Evolutionary conservation across 2,888 invertebrate genomes (phyloP).

Genomic region (Cantharis nigra): DNA sequence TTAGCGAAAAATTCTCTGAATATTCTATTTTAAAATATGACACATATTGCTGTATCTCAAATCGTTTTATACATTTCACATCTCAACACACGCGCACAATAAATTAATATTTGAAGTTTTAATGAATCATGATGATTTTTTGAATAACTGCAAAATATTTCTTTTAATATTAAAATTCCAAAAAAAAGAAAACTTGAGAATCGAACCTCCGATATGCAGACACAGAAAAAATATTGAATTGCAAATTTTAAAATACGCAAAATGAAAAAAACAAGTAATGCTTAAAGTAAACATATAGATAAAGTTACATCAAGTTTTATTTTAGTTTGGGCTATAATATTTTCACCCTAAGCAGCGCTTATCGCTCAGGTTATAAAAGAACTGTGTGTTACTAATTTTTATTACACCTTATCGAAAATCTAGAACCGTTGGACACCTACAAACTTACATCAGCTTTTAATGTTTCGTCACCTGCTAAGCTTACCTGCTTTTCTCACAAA

Average conservation of each 20-base stretch:
- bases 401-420: constrained; percentile 34
- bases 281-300: neutral
- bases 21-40: neutral
- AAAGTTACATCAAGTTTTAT: neutral
- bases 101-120: neutral
- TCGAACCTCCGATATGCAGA: neutral
- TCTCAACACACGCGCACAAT: neutral
- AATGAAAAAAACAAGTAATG: neutral
- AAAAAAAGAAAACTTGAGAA: neutral
- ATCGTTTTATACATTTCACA: neutral
- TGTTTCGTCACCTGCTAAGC: constrained; percentile 32
- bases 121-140: neutral
- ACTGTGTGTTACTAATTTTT: constrained; percentile 35
- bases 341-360: constrained; percentile 17
- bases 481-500: constrained; percentile 25
- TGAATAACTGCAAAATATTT: neutral
- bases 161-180: neutral
- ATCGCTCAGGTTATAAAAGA: constrained; percentile 26
- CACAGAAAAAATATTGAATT: neutral
- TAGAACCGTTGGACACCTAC: constrained; percentile 28
- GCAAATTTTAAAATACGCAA: neutral
- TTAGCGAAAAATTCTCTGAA: neutral
- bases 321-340: neutral
- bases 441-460: constrained; percentile 31
- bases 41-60: neutral